Conservation (phyloP, 2,113 vertebrate genomes). For the Podarcis raffonei region DNA sequence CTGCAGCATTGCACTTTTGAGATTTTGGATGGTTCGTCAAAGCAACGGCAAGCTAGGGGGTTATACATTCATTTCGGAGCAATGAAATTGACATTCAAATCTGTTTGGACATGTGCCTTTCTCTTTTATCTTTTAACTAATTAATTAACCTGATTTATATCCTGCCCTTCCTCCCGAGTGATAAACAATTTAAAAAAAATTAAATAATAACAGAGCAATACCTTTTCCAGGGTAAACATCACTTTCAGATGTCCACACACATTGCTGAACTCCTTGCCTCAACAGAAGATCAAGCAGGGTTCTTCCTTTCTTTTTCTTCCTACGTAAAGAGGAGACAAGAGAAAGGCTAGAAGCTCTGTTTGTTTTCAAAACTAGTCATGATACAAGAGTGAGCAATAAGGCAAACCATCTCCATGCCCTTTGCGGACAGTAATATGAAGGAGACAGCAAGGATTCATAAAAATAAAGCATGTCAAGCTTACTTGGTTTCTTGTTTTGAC, state of each 20-base stretch:
- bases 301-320: background rate
- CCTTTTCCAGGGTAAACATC: background rate
- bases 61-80: constrained; percentile 40
- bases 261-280: background rate
- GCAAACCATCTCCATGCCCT: constrained; percentile 33
- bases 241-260: background rate
- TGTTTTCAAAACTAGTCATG: constrained; percentile 17
- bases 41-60: constrained; percentile 4
- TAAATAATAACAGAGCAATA: no score
- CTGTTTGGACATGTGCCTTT: constrained; percentile 50
- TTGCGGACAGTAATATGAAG: constrained; percentile 30
- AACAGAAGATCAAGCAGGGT: background rate
- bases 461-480: constrained; percentile 60
- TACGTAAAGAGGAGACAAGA: background rate
- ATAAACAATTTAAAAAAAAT: background rate
- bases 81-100: constrained; percentile 41
- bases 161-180: background rate
- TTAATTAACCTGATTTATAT: no score
- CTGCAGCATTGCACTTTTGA: constrained; percentile 28
- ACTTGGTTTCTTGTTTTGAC: constrained; percentile 62
- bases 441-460: constrained; percentile 38
- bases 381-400: constrained; percentile 41
- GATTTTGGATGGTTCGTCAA: constrained; percentile 41
- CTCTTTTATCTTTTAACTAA: constrained; percentile 40
- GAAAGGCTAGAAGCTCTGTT: constrained; percentile 4